Percentiles rank a stretch among this genome's conserved stretches.
These are phyloP conservation scores for Melanotaenia trifasciata DNA, from an alignment of 2,797 vertebrate genomes.

Conservation along the genomic window DNA sequence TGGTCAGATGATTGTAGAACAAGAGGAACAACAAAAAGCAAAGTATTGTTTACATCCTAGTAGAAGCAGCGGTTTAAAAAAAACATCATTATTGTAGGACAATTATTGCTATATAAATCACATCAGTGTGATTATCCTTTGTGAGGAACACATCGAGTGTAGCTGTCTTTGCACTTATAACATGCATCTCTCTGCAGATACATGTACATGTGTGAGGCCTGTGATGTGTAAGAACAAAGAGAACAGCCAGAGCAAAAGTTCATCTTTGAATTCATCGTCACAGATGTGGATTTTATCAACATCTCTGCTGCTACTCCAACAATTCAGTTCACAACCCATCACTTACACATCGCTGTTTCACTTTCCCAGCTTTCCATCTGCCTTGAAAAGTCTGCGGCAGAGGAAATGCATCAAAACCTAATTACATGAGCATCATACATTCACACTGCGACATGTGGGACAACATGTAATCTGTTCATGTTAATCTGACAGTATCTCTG, in stretches of 20 bases:
- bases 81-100: too few relatives aligned
- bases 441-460: not conserved
- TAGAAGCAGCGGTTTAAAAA: too few relatives aligned
- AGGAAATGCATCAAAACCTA: slow-evolving; percentile 34
- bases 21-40: too few relatives aligned
- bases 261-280: slow-evolving; percentile 27
- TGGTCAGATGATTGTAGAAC: too few relatives aligned
- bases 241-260: slow-evolving; percentile 10
- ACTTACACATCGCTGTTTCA: slow-evolving; percentile 35
- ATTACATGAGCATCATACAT: slow-evolving; percentile 22
- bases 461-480: slow-evolving; percentile 34
- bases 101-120: too few relatives aligned
- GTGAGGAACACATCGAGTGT: slow-evolving; percentile 1
- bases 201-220: slow-evolving; percentile 12
- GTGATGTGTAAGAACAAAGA: slow-evolving; percentile 62
- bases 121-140: too few relatives aligned
- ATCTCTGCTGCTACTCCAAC: slow-evolving; percentile 11
- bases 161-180: slow-evolving; percentile 11
- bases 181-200: slow-evolving; percentile 23
- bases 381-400: not conserved
- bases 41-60: too few relatives aligned
- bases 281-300: slow-evolving; percentile 28
- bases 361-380: slow-evolving; percentile 7
- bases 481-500: slow-evolving; percentile 43
- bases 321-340: slow-evolving; percentile 3